Evolutionary conservation across 2,113 vertebrate genomes (phyloP).

Genomic region (Silurus meridionalis): DNA sequence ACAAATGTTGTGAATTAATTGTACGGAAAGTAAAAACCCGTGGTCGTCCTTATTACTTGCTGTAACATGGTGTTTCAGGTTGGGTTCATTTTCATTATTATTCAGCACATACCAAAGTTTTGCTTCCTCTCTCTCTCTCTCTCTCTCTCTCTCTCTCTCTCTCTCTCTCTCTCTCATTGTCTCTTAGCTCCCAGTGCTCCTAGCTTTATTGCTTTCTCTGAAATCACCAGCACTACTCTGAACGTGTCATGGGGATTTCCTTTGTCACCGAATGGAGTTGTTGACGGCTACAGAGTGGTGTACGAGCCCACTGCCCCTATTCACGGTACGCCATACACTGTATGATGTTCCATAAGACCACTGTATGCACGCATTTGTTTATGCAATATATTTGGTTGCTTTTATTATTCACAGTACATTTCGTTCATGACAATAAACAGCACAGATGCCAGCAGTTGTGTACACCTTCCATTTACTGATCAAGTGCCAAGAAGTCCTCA

Average conservation of each 20-base stretch:
- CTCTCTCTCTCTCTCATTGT: slow-evolving; percentile 9
- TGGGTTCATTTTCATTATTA: slow-evolving; percentile 26
- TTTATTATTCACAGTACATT: not conserved
- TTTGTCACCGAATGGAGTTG: slow-evolving; percentile 81
- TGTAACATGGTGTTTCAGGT: slow-evolving; percentile 35
- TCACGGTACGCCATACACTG: slow-evolving; percentile 75
- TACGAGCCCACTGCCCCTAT: slow-evolving; percentile 87
- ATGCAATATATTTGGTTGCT: not conserved
- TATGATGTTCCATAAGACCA: not conserved
- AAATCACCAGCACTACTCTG: slow-evolving; percentile 87
- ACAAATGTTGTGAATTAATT: slow-evolving; percentile 36
- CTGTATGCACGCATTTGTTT: not conserved
- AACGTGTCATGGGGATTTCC: slow-evolving; percentile 93
- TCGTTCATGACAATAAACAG: not conserved
- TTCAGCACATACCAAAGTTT: slow-evolving; percentile 13
- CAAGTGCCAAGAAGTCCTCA: slow-evolving; percentile 22
- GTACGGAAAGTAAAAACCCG: slow-evolving; percentile 31
- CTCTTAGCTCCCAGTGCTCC: slow-evolving; percentile 84
- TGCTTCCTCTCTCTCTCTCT: slow-evolving; percentile 15
- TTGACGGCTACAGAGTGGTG: slow-evolving; percentile 91
- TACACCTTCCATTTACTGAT: slow-evolving; percentile 20
- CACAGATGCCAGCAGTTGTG: slow-evolving; percentile 1
- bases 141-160: slow-evolving; percentile 62
- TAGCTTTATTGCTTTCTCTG: slow-evolving; percentile 86
- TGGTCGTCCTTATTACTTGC: slow-evolving; percentile 18